phyloP scores from a whole-genome alignment of 2,797 vertebrate species.

The Apogon talboti region DNA sequence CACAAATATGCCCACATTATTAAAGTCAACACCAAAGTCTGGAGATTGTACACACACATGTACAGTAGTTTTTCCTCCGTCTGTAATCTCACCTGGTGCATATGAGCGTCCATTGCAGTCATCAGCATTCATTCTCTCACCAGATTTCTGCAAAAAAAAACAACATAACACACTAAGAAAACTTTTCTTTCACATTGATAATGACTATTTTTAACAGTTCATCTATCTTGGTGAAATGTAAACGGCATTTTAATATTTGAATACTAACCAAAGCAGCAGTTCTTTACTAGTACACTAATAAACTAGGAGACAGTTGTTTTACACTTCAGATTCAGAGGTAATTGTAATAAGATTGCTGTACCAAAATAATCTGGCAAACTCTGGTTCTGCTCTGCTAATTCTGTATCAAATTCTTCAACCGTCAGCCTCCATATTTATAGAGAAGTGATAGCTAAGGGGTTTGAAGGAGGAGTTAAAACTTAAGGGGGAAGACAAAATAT shows the following conservation, averaged over 20 bases:
- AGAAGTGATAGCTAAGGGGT: conserved; percentile 22
- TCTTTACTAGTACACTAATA: conserved; percentile 23
- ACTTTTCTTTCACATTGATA: neutral
- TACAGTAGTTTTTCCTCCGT: conserved; percentile 1
- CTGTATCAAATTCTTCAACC: conserved; percentile 31
- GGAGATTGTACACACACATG: conserved; percentile 34
- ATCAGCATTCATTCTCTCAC: conserved; percentile 93
- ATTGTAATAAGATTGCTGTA: conserved; percentile 20
- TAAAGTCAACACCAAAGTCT: conserved; percentile 41
- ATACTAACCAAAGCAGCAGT: conserved; percentile 21
- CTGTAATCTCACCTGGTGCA: conserved; percentile 86
- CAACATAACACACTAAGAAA: conserved; percentile 7
- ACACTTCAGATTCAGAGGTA: conserved; percentile 5
- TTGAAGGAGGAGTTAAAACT: conserved; percentile 67
- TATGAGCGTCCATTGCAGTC: conserved; percentile 93
- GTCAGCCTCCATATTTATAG: conserved; percentile 50
- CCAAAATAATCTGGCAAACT: conserved; percentile 26
- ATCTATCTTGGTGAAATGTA: neutral
- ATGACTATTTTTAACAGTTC: neutral
- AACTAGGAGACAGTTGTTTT: conserved; percentile 1
- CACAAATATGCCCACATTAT: conserved; percentile 56
- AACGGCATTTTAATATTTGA: neutral
- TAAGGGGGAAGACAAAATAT: conserved; percentile 20
- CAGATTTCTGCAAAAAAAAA: conserved; percentile 78
- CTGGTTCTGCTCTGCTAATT: conserved; percentile 8